Percentiles rank a stretch among this genome's conserved stretches.
phyloP scores from a whole-genome alignment of 2,797 vertebrate genomes.

The Sebastes flavidus region DNA sequence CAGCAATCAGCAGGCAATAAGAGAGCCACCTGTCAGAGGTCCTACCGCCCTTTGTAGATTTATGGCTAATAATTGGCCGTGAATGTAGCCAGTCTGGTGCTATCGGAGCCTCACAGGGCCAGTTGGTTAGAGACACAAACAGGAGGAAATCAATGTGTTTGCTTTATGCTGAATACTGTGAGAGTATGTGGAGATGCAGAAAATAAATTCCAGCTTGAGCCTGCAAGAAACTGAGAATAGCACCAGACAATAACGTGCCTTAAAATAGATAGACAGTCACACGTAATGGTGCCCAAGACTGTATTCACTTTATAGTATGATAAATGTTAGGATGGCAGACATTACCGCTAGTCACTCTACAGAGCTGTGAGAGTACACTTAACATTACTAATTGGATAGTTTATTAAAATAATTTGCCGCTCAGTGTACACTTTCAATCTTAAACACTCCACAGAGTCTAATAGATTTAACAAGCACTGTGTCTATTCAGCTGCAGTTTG shows the following conservation, averaged over 20 bases:
- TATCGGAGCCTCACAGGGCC: slow-evolving; percentile 38
- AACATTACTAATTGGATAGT: slow-evolving; percentile 26
- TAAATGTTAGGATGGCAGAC: slow-evolving; percentile 7
- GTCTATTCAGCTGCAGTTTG: slow-evolving; percentile 20
- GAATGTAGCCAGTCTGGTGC: slow-evolving; percentile 43
- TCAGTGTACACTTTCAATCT: slow-evolving; percentile 1
- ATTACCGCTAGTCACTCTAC: slow-evolving; percentile 1
- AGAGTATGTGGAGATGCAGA: not conserved
- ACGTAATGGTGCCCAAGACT: slow-evolving; percentile 9
- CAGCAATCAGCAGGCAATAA: slow-evolving; percentile 66
- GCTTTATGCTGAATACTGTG: slow-evolving; percentile 30
- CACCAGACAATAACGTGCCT: not conserved
- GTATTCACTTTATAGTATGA: not conserved
- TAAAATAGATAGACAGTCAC: slow-evolving; percentile 28
- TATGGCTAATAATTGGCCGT: slow-evolving; percentile 67
- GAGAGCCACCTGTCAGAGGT: slow-evolving; percentile 64
- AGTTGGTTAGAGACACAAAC: slow-evolving; percentile 39
- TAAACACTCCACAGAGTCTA: slow-evolving; percentile 11
- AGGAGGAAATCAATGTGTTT: slow-evolving; percentile 36
- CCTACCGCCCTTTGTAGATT: slow-evolving; percentile 57
- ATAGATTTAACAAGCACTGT: slow-evolving; percentile 7
- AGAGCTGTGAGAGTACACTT: not conserved
- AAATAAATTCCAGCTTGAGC: slow-evolving; percentile 24
- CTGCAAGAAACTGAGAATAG: slow-evolving; percentile 15
- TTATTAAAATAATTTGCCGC: slow-evolving; percentile 24